These are phyloP conservation scores for Lottia gigantea DNA, from an alignment of 2,888 invertebrate genomes.

Conservation along the genomic window DNA sequence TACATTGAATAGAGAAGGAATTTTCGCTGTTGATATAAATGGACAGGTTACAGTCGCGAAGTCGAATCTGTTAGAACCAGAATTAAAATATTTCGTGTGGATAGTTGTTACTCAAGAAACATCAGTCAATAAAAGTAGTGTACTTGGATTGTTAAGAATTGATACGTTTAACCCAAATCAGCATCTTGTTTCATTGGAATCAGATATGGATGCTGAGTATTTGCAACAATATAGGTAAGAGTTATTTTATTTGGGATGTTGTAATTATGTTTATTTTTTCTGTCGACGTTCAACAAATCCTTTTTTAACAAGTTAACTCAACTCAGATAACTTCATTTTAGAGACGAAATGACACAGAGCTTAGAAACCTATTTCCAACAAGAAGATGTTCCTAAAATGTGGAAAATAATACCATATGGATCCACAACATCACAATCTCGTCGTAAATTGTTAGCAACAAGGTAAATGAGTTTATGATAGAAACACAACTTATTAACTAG, in stretches of 20 bases:
- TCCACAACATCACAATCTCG: not conserved
- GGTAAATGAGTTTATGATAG: too few relatives aligned
- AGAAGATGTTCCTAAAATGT: not conserved
- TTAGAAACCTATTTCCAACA: too few relatives aligned
- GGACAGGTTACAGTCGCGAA: not conserved
- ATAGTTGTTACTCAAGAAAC: not conserved
- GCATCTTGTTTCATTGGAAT: not conserved
- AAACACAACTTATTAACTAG: too few relatives aligned
- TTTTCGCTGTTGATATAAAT: not conserved
- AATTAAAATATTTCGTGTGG: not conserved
- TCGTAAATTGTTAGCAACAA: not conserved
- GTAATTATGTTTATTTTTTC: too few relatives aligned
- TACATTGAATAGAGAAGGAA: not conserved
- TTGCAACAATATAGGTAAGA: not conserved
- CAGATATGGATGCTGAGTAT: not conserved
- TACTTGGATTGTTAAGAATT: not conserved
- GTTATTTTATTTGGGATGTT: not conserved
- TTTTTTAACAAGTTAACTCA: too few relatives aligned
- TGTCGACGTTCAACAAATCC: too few relatives aligned
- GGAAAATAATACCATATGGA: not conserved
- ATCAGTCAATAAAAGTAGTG: not conserved
- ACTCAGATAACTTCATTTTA: too few relatives aligned
- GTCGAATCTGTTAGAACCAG: not conserved
- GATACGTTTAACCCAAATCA: not conserved
- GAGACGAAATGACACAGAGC: too few relatives aligned